Evolutionary conservation across 2,888 invertebrate species (phyloP), one percentile per base, ranked within the genome.

Genomic region (Eubasilissa splendida): DNA sequence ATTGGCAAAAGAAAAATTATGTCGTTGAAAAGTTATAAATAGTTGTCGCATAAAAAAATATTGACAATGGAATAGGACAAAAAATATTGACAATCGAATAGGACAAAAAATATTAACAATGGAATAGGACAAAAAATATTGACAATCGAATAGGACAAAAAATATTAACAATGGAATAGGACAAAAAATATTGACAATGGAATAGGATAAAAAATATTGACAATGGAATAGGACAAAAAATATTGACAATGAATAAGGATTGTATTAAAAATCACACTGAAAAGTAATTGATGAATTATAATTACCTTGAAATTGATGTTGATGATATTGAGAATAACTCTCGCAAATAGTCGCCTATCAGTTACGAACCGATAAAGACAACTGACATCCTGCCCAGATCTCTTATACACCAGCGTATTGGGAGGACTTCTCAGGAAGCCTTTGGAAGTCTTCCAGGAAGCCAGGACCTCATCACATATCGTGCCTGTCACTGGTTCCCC

Each of bases 391-490:
- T 93, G 92, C 4, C 91, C 91, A 0, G 93, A 93, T 79, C 93
- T 91, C 86, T 97, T 97, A 88, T 96, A 97, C 1, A 97, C 95
- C 52, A 97, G 89, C 0, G 96, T 96, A 85, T 97, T 97, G 70
- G 96, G 90, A 0, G 97, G 97, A 0, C 96, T 96, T 10, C 96
- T 90, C 3, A 97, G 90, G 83, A 92, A 91, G 0, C 97, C 97
- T 42, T 93, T 93, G 9, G 94, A 91, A 81, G 94, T 93, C 85
- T 94, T 94, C 96, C 96, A 97, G 0, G 96, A 95, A 10, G 95
- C 94, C 86, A 97, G 96, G 1, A 95, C 93, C 87, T 97, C 96
- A 85, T 97, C 97, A 86, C 97, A 97, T 4, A 94, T 93, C 0
- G 96, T 96, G 31, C 94, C 94, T 0, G 93, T 92, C 0, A 97